Conservation (phyloP, 2,888 invertebrate species). For the Callosobruchus maculatus region DNA sequence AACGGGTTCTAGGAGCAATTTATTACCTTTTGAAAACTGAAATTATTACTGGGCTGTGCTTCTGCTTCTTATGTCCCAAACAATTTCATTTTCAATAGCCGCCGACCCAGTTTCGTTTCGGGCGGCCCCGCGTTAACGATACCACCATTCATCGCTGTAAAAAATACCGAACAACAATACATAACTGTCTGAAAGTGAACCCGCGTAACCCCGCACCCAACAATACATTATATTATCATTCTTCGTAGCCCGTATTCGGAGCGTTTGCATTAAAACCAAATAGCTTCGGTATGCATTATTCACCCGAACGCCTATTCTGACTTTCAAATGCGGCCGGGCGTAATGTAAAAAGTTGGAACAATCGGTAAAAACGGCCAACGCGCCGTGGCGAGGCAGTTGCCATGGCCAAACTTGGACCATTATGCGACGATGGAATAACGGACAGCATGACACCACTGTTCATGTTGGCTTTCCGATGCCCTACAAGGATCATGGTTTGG, state of each 20-base stretch:
- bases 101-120: background rate
- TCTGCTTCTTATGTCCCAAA: background rate
- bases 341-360: background rate
- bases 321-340: background rate
- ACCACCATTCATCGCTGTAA: background rate
- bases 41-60: too few species aligned
- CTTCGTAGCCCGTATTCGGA: background rate
- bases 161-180: background rate
- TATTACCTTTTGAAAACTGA: too few species aligned
- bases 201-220: background rate
- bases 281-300: background rate
- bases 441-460: background rate
- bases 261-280: background rate
- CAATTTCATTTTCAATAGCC: background rate
- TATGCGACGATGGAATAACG: background rate
- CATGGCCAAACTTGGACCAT: background rate
- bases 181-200: background rate
- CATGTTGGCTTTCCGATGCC: background rate
- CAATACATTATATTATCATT: background rate
- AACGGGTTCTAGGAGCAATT: too few species aligned
- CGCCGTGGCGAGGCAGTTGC: too few species aligned
- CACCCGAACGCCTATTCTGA: background rate
- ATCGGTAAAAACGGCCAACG: background rate
- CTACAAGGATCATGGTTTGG: background rate
- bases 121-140: background rate